Conservation (phyloP, 2,888 invertebrate genomes). For the Lydus trimaculatus region DNA sequence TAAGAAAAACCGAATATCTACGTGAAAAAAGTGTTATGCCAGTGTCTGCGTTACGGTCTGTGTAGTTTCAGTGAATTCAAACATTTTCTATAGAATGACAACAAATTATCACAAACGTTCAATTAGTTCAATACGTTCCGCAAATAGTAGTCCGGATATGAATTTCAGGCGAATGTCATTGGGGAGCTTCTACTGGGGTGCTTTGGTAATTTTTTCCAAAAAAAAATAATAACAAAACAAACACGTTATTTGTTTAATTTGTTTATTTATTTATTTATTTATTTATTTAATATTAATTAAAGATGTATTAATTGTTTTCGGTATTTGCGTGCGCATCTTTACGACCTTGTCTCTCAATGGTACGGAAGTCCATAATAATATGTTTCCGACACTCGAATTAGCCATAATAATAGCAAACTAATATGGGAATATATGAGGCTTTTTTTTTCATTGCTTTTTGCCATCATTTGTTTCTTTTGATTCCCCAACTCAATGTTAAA, state of each 20-base stretch:
- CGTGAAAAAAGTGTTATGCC: neutral
- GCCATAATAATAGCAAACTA: constrained; percentile 49
- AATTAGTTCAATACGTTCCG: constrained; percentile 22
- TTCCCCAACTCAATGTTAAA: constrained; percentile 20
- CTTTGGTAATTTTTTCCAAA: neutral
- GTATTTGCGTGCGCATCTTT: constrained; percentile 39
- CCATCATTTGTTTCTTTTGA: constrained; percentile 25
- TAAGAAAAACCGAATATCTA: constrained; percentile 10
- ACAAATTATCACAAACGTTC: constrained; percentile 22
- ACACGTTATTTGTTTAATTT: neutral
- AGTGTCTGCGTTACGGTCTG: neutral
- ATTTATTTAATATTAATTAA: constrained; percentile 18
- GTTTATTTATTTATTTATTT: neutral
- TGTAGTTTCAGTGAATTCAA: neutral
- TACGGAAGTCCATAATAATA: constrained; percentile 55
- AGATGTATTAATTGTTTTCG: constrained; percentile 12
- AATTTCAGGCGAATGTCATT: constrained; percentile 51
- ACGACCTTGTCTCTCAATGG: constrained; percentile 52
- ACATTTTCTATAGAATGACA: constrained; percentile 14
- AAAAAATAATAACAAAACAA: too few relatives aligned
- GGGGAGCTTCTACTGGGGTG: constrained; percentile 51
- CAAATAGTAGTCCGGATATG: constrained; percentile 32
- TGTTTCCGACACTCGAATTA: constrained; percentile 55
- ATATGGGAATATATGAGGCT: constrained; percentile 44
- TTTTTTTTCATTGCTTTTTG: constrained; percentile 36